Percentiles rank a stretch among this genome's conserved stretches.
Evolutionary conservation across 2,113 vertebrate genomes (phyloP).

Genomic region (Syngnathus floridae): DNA sequence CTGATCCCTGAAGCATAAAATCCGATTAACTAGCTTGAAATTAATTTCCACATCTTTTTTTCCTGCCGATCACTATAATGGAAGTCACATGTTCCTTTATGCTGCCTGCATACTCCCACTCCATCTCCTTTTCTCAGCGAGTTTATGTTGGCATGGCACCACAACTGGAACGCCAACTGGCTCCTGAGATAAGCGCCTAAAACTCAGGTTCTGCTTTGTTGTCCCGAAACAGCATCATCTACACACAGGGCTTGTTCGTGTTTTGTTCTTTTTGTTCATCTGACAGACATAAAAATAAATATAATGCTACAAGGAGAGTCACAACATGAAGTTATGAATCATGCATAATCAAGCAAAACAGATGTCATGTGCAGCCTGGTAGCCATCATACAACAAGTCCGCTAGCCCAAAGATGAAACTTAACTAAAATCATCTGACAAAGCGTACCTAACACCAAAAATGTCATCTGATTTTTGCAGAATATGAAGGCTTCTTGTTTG

Average conservation of each 20-base stretch:
- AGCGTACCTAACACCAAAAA: not conserved
- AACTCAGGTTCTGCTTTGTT: conserved; percentile 17
- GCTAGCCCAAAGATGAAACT: conserved; percentile 5
- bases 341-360: not conserved
- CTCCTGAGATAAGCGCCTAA: conserved; percentile 29
- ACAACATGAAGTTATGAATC: not conserved
- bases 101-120: not conserved
- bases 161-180: conserved; percentile 18
- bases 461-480: conserved; percentile 6
- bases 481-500: not conserved
- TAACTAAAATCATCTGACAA: not conserved
- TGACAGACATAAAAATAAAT: not conserved
- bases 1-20: conserved; percentile 17
- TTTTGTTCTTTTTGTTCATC: not conserved
- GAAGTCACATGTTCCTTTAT: conserved; percentile 12
- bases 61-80: conserved; percentile 16
- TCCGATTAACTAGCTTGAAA: conserved; percentile 30
- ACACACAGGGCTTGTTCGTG: conserved; percentile 6
- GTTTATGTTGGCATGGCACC: conserved; percentile 35
- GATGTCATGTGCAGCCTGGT: conserved; percentile 4
- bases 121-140: conserved; percentile 4
- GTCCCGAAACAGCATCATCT: conserved; percentile 3
- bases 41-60: conserved; percentile 17
- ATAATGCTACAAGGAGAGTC: not conserved
- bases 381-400: conserved; percentile 1